Conservation (phyloP, 1,140 invertebrate species). For the Paralvinella palmiformis region DNA sequence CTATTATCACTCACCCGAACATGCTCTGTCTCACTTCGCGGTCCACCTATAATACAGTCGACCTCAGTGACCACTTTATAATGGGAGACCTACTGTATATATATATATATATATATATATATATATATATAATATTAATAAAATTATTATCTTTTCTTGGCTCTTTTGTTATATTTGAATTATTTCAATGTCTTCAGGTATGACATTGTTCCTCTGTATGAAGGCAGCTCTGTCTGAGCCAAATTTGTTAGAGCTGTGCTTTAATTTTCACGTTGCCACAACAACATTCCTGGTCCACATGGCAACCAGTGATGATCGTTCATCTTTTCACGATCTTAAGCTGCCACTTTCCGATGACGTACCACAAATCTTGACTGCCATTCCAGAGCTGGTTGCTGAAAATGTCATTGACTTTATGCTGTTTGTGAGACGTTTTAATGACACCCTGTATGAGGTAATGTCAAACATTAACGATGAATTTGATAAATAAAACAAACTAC, state of each 20-base stretch:
- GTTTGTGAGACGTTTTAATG: constrained; percentile 62
- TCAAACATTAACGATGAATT: no score
- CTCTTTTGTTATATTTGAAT: no score
- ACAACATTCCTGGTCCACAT: constrained; percentile 80
- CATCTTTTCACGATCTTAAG: background rate
- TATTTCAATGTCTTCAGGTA: constrained; percentile 30
- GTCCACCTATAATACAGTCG: no score
- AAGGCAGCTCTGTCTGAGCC: constrained; percentile 69
- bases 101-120: no score
- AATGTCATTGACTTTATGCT: constrained; percentile 76
- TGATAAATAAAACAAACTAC: no score
- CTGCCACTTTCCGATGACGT: constrained; percentile 6
- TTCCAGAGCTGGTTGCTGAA: constrained; percentile 86
- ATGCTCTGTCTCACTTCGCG: no score
- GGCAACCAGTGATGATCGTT: constrained; percentile 49
- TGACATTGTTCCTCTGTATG: constrained; percentile 46
- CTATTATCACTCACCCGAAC: no score
- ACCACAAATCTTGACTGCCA: constrained; percentile 56
- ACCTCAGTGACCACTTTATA: no score
- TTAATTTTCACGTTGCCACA: constrained; percentile 73
- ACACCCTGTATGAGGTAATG: constrained; percentile 42
- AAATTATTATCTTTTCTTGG: no score
- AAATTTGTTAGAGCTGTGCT: constrained; percentile 59
- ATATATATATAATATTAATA: background rate
- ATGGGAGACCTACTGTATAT: no score